Conservation (phyloP, 2,888 invertebrate genomes). For the Panzeria rudis region DNA sequence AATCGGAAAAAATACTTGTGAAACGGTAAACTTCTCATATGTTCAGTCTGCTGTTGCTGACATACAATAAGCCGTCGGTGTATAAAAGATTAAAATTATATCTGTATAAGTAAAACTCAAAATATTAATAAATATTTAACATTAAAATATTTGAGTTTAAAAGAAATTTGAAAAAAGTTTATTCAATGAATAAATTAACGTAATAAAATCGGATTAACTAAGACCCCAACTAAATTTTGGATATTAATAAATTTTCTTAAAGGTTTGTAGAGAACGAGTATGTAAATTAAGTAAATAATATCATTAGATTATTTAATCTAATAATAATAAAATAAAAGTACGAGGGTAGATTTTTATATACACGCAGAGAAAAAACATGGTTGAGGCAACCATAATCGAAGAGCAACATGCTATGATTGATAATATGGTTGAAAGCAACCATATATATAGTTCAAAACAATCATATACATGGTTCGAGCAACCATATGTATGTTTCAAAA, state of each 20-base stretch:
- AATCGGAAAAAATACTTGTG: neutral
- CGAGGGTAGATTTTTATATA: no score
- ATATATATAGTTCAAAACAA: no score
- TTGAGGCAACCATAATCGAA: no score
- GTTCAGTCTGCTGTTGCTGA: neutral
- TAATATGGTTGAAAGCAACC: no score
- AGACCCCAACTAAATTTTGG: conserved; percentile 11
- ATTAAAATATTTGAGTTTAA: neutral
- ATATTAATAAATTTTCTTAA: conserved; percentile 1
- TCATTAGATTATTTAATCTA: no score
- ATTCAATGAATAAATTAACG: neutral
- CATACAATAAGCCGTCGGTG: conserved; percentile 52
- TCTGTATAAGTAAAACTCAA: neutral
- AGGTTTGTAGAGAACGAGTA: neutral
- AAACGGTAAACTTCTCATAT: conserved; percentile 1
- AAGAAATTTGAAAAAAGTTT: neutral
- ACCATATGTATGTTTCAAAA: no score
- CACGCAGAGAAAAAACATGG: no score
- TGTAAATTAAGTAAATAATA: neutral
- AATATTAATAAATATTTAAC: neutral
- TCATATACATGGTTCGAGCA: no score
- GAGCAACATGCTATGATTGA: no score
- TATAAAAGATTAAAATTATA: neutral
- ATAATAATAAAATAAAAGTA: no score
- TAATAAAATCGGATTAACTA: conserved; percentile 17